These are phyloP conservation scores for Hoplostethus mediterraneus DNA, from an alignment of 2,797 vertebrate species.

Conservation along the genomic window DNA sequence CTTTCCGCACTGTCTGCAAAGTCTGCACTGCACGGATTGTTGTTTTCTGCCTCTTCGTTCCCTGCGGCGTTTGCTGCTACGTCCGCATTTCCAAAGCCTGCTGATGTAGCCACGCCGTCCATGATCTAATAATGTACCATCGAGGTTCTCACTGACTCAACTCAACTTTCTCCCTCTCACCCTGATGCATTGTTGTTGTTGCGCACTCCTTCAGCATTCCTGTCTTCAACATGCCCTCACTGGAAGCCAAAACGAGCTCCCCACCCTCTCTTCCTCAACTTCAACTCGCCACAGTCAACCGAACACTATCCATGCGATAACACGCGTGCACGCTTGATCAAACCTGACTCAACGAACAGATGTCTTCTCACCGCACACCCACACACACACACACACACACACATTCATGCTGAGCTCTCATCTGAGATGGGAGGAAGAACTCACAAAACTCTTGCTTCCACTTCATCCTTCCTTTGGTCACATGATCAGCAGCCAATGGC, in stretches of 20 bases:
- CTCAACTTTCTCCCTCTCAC: constrained; percentile 12
- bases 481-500: constrained; percentile 59
- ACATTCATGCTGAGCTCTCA: constrained; percentile 7
- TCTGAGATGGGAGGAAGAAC: constrained; percentile 49
- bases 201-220: constrained; percentile 73
- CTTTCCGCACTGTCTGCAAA: neutral
- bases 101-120: constrained; percentile 7
- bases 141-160: constrained; percentile 1
- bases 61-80: neutral
- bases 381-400: constrained; percentile 16
- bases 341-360: constrained; percentile 58
- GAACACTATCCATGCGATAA: constrained; percentile 8
- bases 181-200: constrained; percentile 39
- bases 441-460: constrained; percentile 48
- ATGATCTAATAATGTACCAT: constrained; percentile 7
- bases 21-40: neutral
- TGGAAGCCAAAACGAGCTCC: constrained; percentile 57
- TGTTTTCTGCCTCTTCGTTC: neutral
- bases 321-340: constrained; percentile 43
- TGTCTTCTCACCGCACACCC: constrained; percentile 10
- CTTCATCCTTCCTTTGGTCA: constrained; percentile 50
- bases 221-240: constrained; percentile 74
- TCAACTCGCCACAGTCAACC: constrained; percentile 35
- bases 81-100: constrained; percentile 15
- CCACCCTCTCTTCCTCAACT: constrained; percentile 47